Conservation (phyloP, 2,113 vertebrate genomes). For the Saiga tatarica region DNA sequence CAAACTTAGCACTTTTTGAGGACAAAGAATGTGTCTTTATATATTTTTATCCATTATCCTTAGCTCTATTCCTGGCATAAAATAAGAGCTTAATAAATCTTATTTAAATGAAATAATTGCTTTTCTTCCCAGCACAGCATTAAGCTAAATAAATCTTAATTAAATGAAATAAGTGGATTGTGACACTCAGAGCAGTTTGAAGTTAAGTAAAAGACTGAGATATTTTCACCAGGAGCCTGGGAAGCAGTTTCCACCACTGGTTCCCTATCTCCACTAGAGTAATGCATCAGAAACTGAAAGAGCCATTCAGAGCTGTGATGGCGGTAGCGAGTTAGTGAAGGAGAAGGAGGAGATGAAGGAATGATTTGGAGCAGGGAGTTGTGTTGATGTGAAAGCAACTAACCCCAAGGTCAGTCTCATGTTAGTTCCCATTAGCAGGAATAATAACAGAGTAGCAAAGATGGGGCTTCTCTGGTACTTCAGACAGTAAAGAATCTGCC, state of each 20-base stretch:
- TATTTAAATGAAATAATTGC: slow-evolving; percentile 10
- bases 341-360: neutral
- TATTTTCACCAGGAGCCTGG: neutral
- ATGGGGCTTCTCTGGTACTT: neutral
- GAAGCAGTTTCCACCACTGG: neutral
- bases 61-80: neutral
- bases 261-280: neutral
- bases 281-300: neutral
- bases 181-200: neutral
- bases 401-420: neutral
- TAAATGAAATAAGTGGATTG: slow-evolving; percentile 14
- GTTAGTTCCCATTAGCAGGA: neutral
- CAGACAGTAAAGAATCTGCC: neutral
- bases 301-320: neutral
- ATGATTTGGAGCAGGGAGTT: neutral
- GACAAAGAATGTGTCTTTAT: neutral
- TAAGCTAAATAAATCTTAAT: slow-evolving; percentile 40
- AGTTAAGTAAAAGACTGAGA: neutral
- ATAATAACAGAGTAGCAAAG: neutral
- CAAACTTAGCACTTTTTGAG: neutral
- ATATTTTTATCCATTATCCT: neutral
- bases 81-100: neutral
- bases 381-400: neutral
- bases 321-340: too few relatives aligned
- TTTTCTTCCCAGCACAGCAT: neutral